Base-by-base conservation (phyloP, 2,888 invertebrate species). In the Calliopum simillimum region DNA sequence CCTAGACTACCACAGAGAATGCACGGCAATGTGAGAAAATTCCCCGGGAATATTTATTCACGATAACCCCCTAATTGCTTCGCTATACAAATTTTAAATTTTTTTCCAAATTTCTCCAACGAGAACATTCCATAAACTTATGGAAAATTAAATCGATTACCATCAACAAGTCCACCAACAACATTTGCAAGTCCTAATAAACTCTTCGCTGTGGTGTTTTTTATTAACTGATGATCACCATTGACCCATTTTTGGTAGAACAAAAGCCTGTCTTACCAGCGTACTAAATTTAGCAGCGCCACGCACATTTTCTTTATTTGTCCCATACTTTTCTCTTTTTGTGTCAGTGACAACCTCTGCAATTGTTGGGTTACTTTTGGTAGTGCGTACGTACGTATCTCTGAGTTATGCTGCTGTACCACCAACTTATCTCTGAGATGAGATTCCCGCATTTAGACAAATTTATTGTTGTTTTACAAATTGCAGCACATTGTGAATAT, bases 171-270 rank as follows among this genome's bases (percentile, higher is more conserved):
- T 12, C 6, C 16, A 8, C 8, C 12, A 33, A 16, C 14, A 41
- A 14, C 21, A 19, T 46, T 21, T 33, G 61, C 19, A 19, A 8
- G 61, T 19, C 61, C 46, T 61, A 44, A 61, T 61, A 61, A 61
- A 46, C 46, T 61, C 46, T 56, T 1, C 55, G 23, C 21, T 23
- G 5, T 33, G 8, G 33, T 23, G 25, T 23, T 56, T 23, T 56
- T 56, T 56, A 56, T 56, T 19, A 56, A 56, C 55, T 56, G 21
- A 56, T 23, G 23, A 56, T 21, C 16, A 58, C 44, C 21, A 46
- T 16, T 61, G 61, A 61, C 61, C 61, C 61, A 61, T 61, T 61
- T 61, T 61, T 61, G 61, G 61, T 46, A 46, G 21, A 14, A 61
- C 46, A 21, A 61, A 33, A 46, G 61, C 21, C 55, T 25, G 16